Evolutionary conservation across 2,113 vertebrate species (phyloP), one percentile per base, ranked within the genome.

Genomic region (Loxodonta africana): DNA sequence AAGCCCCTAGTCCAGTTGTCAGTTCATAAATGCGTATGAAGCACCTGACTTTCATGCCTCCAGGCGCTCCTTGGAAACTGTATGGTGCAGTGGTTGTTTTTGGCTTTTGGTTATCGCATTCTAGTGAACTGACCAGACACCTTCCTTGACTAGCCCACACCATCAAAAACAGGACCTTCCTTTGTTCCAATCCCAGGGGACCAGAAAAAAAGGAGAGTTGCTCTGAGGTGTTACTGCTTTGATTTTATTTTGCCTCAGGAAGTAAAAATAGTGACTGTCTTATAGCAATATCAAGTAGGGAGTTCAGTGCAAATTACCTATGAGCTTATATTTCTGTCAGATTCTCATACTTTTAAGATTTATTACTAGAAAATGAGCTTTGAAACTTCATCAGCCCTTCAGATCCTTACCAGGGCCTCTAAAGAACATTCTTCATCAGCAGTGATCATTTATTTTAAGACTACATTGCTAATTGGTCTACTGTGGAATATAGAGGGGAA

Each of bases 391-490:
- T 78, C 82, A 88, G 21, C 48, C n/a, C 12, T 26, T 84, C 63
- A 65, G 65, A 83, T 17, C 23, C 51, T 78, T 60, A 62, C 63
- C 83, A 80, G 74, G 28, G 44, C 44, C 74, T 88, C 71, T 2
- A 28, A 90, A 96, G 94, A 90, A 83, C 48, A 82, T 69, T 81
- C 14, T 20, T 88, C 17, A 63, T 20, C 0, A 1, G 25, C 90
- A 97, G 67, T 97, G 97, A 98, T 92, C 44, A 67, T 95, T 97
- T 91, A 60, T n/a, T 1, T 57, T 44, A 71, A 95, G 95, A 97
- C 95, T 90, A 60, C 37, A 83, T 60, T 21, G 69, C 93, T 98
- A 94, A 97, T 98, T 98, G 15, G 74, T 97, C 88, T 83, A 60
- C 62, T 95, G 65, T 94, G 94, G 94, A 94, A 97, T 97, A 95